Percentiles rank a stretch among this genome's conserved stretches.
Evolutionary conservation across 2,113 vertebrate species (phyloP).

Genomic region (Strix uralensis): DNA sequence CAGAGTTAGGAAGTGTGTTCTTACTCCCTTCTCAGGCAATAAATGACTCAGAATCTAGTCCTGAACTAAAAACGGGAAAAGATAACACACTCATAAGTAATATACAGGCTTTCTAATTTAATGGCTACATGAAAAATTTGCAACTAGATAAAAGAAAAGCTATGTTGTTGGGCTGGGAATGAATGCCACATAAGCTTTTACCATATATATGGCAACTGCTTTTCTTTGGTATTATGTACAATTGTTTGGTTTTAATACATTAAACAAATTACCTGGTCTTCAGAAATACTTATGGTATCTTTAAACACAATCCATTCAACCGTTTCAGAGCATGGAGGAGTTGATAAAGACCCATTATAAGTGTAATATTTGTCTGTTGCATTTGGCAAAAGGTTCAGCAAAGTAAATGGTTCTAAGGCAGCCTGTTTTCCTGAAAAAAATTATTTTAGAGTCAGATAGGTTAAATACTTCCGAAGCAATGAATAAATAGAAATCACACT

Average conservation of each 20-base stretch:
- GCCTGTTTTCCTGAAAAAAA: conserved; percentile 83
- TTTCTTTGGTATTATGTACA: not conserved
- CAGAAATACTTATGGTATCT: conserved; percentile 87
- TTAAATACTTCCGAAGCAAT: not conserved
- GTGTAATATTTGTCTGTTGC: conserved; percentile 92
- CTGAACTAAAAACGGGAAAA: not conserved
- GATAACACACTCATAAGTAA: not conserved
- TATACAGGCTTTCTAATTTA: not conserved
- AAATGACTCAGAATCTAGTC: not conserved
- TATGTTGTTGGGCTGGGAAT: not conserved
- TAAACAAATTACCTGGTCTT: conserved; percentile 83
- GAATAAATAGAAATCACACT: not conserved
- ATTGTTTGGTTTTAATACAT: not conserved
- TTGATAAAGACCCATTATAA: conserved; percentile 93
- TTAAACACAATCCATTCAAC: conserved; percentile 97
- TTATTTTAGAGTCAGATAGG: not conserved
- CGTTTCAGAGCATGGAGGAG: conserved; percentile 90
- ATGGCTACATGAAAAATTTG: not conserved
- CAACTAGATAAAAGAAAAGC: not conserved
- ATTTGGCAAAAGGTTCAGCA: conserved; percentile 87
- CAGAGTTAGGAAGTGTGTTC: not conserved
- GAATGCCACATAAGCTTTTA: not conserved
- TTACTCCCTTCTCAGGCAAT: not conserved
- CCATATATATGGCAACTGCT: not conserved
- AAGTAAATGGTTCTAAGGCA: conserved; percentile 78